A percentile compares a stretch with the other conserved stretches of the same genome.
These are phyloP conservation scores for Telenomus remus DNA, from an alignment of 1,140 invertebrate species.

Conservation along the genomic window DNA sequence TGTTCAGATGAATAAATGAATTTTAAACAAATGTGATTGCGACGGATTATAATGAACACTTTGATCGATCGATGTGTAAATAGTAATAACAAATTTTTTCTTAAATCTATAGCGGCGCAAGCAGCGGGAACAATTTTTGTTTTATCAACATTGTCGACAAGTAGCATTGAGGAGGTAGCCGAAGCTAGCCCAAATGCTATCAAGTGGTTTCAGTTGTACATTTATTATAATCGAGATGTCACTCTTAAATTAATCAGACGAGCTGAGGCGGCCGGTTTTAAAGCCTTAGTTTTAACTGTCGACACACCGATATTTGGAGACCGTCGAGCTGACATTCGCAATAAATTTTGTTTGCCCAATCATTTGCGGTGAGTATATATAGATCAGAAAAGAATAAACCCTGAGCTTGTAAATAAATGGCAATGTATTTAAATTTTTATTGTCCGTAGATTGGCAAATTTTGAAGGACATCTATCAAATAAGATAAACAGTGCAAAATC, in stretches of 20 bases:
- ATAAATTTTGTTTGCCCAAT: slow-evolving; percentile 88
- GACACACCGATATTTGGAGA: slow-evolving; percentile 92
- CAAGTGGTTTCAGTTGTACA: slow-evolving; percentile 95
- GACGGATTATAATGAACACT: neutral
- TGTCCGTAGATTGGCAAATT: slow-evolving; percentile 85
- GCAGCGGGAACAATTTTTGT: slow-evolving; percentile 85
- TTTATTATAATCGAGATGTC: slow-evolving; percentile 87
- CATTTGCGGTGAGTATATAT: slow-evolving; percentile 80
- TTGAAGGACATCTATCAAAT: slow-evolving; percentile 78
- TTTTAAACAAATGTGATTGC: neutral
- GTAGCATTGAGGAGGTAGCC: slow-evolving; percentile 91
- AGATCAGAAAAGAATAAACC: no score
- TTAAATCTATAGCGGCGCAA: slow-evolving; percentile 81
- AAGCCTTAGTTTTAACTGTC: slow-evolving; percentile 92
- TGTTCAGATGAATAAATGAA: neutral
- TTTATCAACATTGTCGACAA: slow-evolving; percentile 90
- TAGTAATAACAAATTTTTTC: neutral
- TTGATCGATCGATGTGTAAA: neutral
- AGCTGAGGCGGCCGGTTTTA: slow-evolving; percentile 90
- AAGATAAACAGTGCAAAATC: slow-evolving; percentile 76
- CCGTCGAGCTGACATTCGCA: slow-evolving; percentile 85
- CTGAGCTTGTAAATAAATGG: no score
- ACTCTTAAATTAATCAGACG: slow-evolving; percentile 84
- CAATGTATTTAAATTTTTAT: no score
- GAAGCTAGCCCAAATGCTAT: slow-evolving; percentile 82